Conservation (phyloP, 2,888 invertebrate species). For the Sinohyriopsis cumingii region DNA sequence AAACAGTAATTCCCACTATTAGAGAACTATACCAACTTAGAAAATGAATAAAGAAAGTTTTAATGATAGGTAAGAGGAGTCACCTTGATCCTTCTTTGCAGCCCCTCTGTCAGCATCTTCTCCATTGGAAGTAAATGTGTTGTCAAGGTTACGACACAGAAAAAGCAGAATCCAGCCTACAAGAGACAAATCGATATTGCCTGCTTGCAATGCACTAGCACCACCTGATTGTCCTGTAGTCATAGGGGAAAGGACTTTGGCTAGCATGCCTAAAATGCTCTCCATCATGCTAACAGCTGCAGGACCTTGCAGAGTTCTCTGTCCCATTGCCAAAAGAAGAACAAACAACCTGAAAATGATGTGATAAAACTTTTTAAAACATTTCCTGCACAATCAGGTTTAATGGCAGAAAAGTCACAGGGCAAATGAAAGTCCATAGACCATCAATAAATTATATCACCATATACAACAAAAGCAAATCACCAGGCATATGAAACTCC, state of each 20-base stretch:
- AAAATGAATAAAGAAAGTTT: no score
- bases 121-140: constrained; percentile 31
- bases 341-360: constrained; percentile 81
- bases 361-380: neutral
- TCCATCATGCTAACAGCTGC: constrained; percentile 65
- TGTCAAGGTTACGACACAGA: constrained; percentile 81
- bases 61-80: neutral
- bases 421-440: neutral
- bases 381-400: neutral
- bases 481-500: no score
- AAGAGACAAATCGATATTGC: constrained; percentile 78
- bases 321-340: constrained; percentile 87
- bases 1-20: no score
- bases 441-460: no score
- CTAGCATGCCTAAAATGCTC: constrained; percentile 69
- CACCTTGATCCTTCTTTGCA: constrained; percentile 41
- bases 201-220: constrained; percentile 38
- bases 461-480: no score
- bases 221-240: constrained; percentile 18
- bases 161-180: constrained; percentile 86
- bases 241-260: constrained; percentile 72
- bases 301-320: constrained; percentile 79
- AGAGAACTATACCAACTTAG: no score
- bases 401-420: constrained; percentile 1
- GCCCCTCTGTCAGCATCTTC: constrained; percentile 52